These are phyloP conservation scores for Ophioderma brevispina DNA, from an alignment of 35 echinoderm and acorn worm genomes.

Conservation along the genomic window DNA sequence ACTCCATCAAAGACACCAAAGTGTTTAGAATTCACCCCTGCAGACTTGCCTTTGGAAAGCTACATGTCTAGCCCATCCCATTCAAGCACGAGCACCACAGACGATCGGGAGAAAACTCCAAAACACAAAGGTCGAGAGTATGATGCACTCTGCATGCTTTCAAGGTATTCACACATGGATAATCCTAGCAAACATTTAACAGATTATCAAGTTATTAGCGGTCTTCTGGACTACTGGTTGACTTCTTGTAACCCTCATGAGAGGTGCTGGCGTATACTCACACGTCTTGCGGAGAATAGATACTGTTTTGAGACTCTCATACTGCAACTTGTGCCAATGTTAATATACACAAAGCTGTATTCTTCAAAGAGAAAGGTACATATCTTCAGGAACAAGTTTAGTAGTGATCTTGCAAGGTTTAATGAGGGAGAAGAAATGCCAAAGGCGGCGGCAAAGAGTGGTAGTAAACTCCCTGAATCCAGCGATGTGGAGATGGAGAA, in stretches of 20 bases:
- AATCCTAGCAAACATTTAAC: neutral
- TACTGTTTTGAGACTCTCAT: conserved; percentile 26
- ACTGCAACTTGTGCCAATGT: neutral
- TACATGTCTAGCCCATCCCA: neutral
- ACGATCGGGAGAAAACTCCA: neutral
- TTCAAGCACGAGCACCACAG: neutral
- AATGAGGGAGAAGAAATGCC: too few relatives aligned
- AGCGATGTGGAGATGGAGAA: too few relatives aligned
- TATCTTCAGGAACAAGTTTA: too few relatives aligned
- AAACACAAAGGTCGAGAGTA: conserved; percentile 15
- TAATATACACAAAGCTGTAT: conserved; percentile 7
- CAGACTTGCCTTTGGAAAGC: neutral
- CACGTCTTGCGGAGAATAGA: conserved; percentile 1
- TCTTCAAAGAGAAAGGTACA: neutral
- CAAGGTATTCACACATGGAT: conserved; percentile 35
- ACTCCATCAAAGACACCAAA: neutral
- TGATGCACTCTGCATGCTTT: conserved; percentile 21
- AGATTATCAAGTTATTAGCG: neutral
- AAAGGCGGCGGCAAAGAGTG: too few relatives aligned
- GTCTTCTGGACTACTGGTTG: conserved; percentile 3
- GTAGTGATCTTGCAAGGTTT: too few relatives aligned
- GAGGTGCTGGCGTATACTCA: neutral
- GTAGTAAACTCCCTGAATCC: too few relatives aligned
- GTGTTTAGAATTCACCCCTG: neutral
- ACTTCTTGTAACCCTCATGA: neutral